Conservation (phyloP, 2,888 invertebrate genomes). For the Mythimna loreyi region DNA sequence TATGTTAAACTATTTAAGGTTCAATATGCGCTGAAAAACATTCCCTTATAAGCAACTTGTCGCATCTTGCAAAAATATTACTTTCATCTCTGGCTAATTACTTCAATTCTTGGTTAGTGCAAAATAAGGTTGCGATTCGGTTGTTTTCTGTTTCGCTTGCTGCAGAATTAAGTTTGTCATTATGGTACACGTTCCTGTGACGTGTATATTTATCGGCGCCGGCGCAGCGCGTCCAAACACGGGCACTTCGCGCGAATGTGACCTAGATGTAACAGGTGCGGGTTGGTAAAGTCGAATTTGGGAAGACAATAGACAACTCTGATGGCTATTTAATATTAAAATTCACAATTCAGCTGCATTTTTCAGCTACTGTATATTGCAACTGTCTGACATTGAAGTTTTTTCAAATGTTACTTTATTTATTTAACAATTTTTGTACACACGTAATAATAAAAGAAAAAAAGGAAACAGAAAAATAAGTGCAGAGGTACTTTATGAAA, state of each 20-base stretch:
- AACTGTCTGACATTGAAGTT: neutral
- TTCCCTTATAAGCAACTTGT: conserved; percentile 57
- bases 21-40: conserved; percentile 50
- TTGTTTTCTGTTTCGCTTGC: neutral
- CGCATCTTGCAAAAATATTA: conserved; percentile 40
- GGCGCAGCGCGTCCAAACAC: conserved; percentile 84
- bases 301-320: conserved; percentile 2
- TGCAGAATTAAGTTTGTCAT: conserved; percentile 56
- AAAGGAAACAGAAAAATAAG: no score
- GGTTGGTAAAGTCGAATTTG: conserved; percentile 66
- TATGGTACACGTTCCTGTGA: conserved; percentile 80
- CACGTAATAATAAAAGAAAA: no score
- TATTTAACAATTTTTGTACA: no score
- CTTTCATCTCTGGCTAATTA: conserved; percentile 12
- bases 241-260: conserved; percentile 86
- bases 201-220: conserved; percentile 86
- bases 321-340: neutral
- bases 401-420: neutral
- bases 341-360: neutral
- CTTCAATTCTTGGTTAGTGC: fast-evolving
- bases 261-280: conserved; percentile 79
- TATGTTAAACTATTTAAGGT: conserved; percentile 22
- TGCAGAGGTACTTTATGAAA: no score
- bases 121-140: conserved; percentile 24
- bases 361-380: no score